Evolutionary conservation across 2,113 vertebrate genomes (phyloP), one percentile per base, ranked within the genome.

Genomic region (Hydrochoerus hydrochaeris): DNA sequence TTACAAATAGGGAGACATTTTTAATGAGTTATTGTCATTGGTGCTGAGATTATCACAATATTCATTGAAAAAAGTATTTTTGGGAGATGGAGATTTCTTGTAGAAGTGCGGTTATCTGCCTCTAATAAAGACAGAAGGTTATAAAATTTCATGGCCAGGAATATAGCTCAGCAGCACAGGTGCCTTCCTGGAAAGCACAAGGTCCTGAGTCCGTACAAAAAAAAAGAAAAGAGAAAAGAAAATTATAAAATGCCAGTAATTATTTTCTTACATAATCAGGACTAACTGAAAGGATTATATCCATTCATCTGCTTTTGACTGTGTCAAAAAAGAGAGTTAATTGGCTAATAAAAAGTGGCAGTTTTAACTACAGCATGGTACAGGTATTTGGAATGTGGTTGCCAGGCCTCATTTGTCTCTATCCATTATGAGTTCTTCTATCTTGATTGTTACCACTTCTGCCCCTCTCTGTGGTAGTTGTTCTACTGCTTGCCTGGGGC

Each of bases 181-280:
- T 57, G 17, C 54, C 54, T 57, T 57, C 54, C 17, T 19, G 17
- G 54, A 16, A 57, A 57, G 54, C 17, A 19, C 54, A 57, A 54
- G 54, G 16, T 57, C 54, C 54, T 19, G 54, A 57, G 54, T 57
- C 16, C 5, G 54, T 57, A 19, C 54, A 3, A 57, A 57, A 57
- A 57, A 57, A 57, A 57, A 52, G 8, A 49, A 49, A 49, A 49
- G 8, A 49, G 8, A 49, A 49, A 49, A 52, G 52, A 52, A 52
- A 52, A 12, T 52, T 54, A 54, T 54, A 54, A 52, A 54, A 88
- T 81, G 88, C 73, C 12, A 63, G 38, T 73, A 94, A 65, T 95
- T 78, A 78, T 91, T 97, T 94, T 77, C 32, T n/a, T 94, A 14
- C n/a, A 62, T 83, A 90, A 49, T 84, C 1, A 52, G 14, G n/a